phyloP scores from a whole-genome alignment of 2,888 invertebrate species.

The Mechanitis mazaeus region DNA sequence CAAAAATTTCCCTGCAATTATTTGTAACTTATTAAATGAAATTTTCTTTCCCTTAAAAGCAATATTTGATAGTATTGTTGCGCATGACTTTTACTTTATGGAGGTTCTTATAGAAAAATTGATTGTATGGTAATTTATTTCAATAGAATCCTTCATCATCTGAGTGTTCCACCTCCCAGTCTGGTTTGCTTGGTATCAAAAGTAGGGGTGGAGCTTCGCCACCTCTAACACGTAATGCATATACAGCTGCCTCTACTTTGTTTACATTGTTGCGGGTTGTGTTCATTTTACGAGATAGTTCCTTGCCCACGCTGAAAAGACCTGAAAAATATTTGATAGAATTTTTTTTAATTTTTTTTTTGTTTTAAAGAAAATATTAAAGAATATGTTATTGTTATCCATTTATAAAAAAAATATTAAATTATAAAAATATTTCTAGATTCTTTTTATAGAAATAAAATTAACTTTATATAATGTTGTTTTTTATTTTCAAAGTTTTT shows the following conservation, averaged over 20 bases:
- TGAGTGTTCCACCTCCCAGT: slow-evolving; percentile 38
- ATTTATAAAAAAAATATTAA: too few relatives aligned
- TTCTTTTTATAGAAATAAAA: too few relatives aligned
- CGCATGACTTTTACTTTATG: not conserved
- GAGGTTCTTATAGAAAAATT: not conserved
- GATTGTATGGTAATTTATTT: slow-evolving; percentile 4
- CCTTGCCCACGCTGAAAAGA: slow-evolving; percentile 54
- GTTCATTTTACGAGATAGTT: slow-evolving; percentile 82
- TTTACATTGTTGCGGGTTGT: slow-evolving; percentile 84
- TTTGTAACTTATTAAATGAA: too few relatives aligned
- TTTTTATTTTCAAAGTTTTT: too few relatives aligned
- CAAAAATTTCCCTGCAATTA: too few relatives aligned
- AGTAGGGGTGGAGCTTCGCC: slow-evolving; percentile 83
- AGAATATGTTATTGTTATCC: too few relatives aligned
- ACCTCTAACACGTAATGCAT: slow-evolving; percentile 86
- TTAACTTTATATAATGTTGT: too few relatives aligned
- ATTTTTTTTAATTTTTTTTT: too few relatives aligned
- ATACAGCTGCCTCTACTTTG: slow-evolving; percentile 91
- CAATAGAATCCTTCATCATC: slow-evolving; percentile 60
- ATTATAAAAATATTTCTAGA: too few relatives aligned
- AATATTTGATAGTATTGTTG: too few relatives aligned
- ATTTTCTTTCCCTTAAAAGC: too few relatives aligned
- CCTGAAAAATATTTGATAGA: slow-evolving; percentile 34
- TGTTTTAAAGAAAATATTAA: too few relatives aligned
- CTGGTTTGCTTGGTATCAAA: slow-evolving; percentile 40